These are phyloP conservation scores for Lissonota sp. DNA, from an alignment of 2,888 invertebrate species.

Conservation along the genomic window DNA sequence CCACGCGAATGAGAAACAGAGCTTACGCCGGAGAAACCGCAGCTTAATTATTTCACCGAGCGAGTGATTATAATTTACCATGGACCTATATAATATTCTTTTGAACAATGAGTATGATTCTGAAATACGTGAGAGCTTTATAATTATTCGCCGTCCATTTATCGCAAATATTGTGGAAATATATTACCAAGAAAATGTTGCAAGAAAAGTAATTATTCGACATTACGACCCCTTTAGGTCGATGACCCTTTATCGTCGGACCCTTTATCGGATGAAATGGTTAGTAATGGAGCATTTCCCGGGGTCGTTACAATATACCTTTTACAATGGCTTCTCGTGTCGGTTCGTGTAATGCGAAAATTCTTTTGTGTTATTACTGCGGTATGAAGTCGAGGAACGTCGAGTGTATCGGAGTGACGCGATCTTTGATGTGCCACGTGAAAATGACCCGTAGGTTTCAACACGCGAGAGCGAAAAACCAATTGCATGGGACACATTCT, in stretches of 20 bases:
- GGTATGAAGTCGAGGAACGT: constrained; percentile 27
- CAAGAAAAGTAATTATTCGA: too few relatives aligned
- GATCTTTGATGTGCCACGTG: constrained; percentile 41
- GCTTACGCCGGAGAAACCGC: constrained; percentile 44
- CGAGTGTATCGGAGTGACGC: constrained; percentile 45
- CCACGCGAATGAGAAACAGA: constrained; percentile 14
- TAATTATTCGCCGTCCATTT: too few relatives aligned
- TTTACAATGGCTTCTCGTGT: constrained; percentile 20
- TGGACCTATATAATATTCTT: constrained; percentile 15
- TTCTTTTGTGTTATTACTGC: constrained; percentile 42
- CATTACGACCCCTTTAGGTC: constrained; percentile 3
- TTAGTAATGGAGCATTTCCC: constrained; percentile 13
- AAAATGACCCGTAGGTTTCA: constrained; percentile 32
- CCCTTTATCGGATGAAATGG: constrained; percentile 18
- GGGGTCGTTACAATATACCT: constrained; percentile 31
- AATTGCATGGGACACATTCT: neutral
- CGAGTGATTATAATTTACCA: constrained; percentile 54
- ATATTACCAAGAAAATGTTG: too few relatives aligned
- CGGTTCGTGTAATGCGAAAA: constrained; percentile 32
- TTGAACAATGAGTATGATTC: constrained; percentile 4
- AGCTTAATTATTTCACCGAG: constrained; percentile 57
- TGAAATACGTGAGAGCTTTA: neutral
- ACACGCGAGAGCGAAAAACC: constrained; percentile 33
- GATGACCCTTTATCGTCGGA: constrained; percentile 13
- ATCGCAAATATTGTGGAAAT: too few relatives aligned